Base-by-base conservation (phyloP, 2,888 invertebrate species). In the Cetonia aurata region DNA sequence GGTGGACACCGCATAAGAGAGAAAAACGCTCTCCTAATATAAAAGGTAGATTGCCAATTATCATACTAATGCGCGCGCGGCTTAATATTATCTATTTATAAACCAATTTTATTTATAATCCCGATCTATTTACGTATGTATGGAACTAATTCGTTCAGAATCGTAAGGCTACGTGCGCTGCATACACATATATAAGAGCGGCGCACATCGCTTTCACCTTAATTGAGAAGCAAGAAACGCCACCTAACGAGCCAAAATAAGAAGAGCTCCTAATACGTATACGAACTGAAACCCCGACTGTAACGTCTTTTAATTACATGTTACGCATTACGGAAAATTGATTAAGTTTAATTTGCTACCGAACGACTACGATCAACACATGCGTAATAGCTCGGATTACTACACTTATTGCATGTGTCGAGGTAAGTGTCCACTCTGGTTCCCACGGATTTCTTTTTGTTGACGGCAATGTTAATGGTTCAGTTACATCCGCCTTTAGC, bases 271-370 rank as follows among this genome's bases (percentile, higher is more conserved):
- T 9, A 13, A 15, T 57, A 57, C 41, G 8, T 17, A 19, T 15
- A 41, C 13, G 41, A 41, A 57, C 37, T 6, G 33, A 41, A 57
- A 6, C 19, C 10, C 13, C 19, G 13, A 9, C 12, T 57, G 13
- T 15, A 57, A 37, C 57, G 37, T 57, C 57, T 57, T 57, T 57
- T 57, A 57, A 57, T 57, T 57, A 57, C 57, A 57, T 1, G 57
- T 57, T 57, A 13, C 13, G 33, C 15, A 13, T 4, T n/a, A n/a
- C 12, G 17, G 57, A 57, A 57, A 57, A 41, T 57, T 57, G 41
- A 57, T 57, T 42, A 57, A 41, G 57, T 42, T 41, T 41, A 57
- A 57, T 57, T 57, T 42, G 57, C 57, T 57, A 42, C 17, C 15
- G 15, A 17, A 57, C 9, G 17, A 41, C 10, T 17, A 41, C 17